phyloP scores from a whole-genome alignment of 2,113 vertebrate genomes.

The Aix galericulata region DNA sequence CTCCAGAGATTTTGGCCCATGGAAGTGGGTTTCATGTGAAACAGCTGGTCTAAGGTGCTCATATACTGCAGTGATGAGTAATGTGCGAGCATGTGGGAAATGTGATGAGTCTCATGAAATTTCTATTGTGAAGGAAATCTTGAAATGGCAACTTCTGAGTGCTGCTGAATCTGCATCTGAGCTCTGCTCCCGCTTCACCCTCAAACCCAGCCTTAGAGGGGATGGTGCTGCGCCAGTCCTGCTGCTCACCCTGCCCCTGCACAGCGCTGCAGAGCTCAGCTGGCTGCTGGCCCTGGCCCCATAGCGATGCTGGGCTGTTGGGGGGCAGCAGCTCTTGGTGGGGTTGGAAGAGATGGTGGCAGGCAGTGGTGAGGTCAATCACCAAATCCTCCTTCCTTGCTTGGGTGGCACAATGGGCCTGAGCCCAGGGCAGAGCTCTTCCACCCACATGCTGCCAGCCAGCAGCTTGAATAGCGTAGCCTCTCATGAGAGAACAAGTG shows the following conservation, averaged over 20 bases:
- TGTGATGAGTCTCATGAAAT: constrained; percentile 11
- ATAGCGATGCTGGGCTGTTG: rapidly evolving
- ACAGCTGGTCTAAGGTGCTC: constrained; percentile 43
- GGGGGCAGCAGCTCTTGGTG: neutral
- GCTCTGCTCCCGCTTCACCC: neutral
- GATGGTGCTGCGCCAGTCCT: neutral
- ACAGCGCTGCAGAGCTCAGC: neutral
- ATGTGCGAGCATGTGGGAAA: neutral
- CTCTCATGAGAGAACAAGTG: neutral
- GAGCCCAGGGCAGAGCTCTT: neutral
- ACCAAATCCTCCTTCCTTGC: neutral
- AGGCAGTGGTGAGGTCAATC: neutral
- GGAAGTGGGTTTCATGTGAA: neutral
- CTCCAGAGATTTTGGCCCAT: neutral
- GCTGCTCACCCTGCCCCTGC: neutral
- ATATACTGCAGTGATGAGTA: neutral
- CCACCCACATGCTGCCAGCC: rapidly evolving
- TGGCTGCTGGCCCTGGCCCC: neutral
- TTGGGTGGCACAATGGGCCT: rapidly evolving
- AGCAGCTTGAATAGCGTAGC: neutral
- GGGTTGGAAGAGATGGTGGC: no score
- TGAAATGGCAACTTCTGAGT: neutral
- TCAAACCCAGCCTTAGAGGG: neutral
- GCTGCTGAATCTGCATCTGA: neutral
- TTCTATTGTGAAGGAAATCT: neutral